phyloP scores from a whole-genome alignment of 1,140 invertebrate genomes.

The Anagrus nilaparvatae region DNA sequence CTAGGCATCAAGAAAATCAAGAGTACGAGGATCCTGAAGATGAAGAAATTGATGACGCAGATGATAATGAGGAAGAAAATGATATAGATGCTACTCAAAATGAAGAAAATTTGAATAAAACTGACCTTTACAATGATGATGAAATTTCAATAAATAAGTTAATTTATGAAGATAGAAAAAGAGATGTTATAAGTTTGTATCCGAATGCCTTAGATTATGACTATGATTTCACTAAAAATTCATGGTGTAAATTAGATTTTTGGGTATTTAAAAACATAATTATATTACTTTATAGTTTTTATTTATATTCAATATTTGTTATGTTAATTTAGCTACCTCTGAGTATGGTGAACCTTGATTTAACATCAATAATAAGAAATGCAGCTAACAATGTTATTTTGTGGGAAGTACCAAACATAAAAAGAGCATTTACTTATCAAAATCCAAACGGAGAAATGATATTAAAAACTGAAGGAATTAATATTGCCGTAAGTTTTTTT shows the following conservation, averaged over 20 bases:
- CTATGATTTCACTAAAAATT: constrained; percentile 59
- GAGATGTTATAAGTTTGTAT: constrained; percentile 33
- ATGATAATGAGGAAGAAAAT: constrained; percentile 41
- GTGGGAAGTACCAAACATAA: constrained; percentile 71
- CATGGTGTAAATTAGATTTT: constrained; percentile 67
- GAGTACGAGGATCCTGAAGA: constrained; percentile 76
- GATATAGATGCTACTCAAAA: constrained; percentile 16
- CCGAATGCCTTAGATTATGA: constrained; percentile 53
- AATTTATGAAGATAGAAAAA: constrained; percentile 33
- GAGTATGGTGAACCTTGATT: constrained; percentile 57
- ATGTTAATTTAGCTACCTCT: constrained; percentile 49
- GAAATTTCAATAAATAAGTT: constrained; percentile 27
- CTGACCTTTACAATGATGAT: constrained; percentile 37
- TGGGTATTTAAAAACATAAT: constrained; percentile 38
- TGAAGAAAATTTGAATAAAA: constrained; percentile 12
- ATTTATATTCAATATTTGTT: not conserved
- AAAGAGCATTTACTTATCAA: constrained; percentile 67
- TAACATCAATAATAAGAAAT: constrained; percentile 66
- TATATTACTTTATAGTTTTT: not conserved
- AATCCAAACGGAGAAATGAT: constrained; percentile 47
- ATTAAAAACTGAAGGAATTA: constrained; percentile 91
- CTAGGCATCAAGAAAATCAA: constrained; percentile 51
- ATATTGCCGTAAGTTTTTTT: constrained; percentile 57
- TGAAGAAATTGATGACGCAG: constrained; percentile 46
- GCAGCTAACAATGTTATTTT: constrained; percentile 67